A percentile compares a stretch with the other conserved stretches of the same genome.
Evolutionary conservation across 2,113 vertebrate species (phyloP).

Genomic region (Anolis carolinensis): DNA sequence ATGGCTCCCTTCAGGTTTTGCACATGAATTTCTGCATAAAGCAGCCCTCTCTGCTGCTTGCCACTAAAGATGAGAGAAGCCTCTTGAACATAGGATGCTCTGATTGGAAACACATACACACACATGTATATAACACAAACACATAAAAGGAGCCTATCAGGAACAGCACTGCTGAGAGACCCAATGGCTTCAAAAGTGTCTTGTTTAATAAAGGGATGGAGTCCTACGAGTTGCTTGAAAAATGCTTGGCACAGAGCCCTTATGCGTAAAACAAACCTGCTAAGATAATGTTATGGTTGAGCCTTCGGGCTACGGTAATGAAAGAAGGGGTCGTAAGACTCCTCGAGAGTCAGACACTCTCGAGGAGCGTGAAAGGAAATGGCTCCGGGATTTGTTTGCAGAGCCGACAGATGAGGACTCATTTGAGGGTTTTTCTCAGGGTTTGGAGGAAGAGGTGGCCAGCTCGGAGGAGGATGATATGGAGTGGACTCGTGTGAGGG

Average conservation of each 20-base stretch:
- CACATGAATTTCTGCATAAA: neutral
- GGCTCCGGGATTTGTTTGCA: no score
- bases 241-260: slow-evolving; percentile 14
- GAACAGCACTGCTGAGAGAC: neutral
- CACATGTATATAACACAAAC: neutral
- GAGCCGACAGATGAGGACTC: no score
- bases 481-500: no score
- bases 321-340: no score
- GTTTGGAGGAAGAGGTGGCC: no score
- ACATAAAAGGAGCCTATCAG: slow-evolving; percentile 36
- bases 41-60: neutral
- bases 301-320: no score
- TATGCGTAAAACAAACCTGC: neutral
- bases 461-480: no score
- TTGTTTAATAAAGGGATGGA: neutral
- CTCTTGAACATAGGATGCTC: slow-evolving; percentile 47
- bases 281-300: no score
- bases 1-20: slow-evolving; percentile 23
- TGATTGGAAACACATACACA: slow-evolving; percentile 43
- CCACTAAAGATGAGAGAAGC: slow-evolving; percentile 50
- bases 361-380: no score
- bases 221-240: slow-evolving; percentile 29
- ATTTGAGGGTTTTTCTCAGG: no score
- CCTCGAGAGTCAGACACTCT: no score
- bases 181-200: neutral